Evolutionary conservation across 2,888 invertebrate genomes (phyloP).

Genomic region (Eupithecia exiguata): DNA sequence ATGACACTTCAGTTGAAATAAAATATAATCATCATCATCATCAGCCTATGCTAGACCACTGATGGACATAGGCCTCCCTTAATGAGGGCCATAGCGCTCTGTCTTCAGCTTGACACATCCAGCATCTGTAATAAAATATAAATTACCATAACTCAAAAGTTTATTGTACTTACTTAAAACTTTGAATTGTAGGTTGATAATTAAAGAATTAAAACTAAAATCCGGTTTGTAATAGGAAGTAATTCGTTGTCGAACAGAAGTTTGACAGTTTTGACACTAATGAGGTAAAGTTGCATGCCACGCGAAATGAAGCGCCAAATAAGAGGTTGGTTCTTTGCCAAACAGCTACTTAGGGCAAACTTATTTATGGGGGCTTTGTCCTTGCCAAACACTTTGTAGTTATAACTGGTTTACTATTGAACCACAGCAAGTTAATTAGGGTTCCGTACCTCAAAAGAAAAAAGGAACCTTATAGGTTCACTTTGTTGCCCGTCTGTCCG

Average conservation of each 20-base stretch:
- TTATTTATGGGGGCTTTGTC: slow-evolving; percentile 21
- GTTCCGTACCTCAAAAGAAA: too few relatives aligned
- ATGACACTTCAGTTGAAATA: too few relatives aligned
- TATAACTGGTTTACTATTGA: background rate
- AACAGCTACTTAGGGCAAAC: slow-evolving; percentile 22
- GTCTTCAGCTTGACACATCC: too few relatives aligned
- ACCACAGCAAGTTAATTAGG: background rate
- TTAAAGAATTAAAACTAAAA: slow-evolving; percentile 38
- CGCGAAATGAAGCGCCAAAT: slow-evolving; percentile 50
- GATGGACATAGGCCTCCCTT: too few relatives aligned
- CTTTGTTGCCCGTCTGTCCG: too few relatives aligned
- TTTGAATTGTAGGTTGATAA: background rate
- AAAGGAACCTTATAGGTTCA: too few relatives aligned
- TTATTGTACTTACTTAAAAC: background rate
- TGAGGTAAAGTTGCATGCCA: slow-evolving; percentile 59
- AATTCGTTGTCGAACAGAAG: slow-evolving; percentile 56
- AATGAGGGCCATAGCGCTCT: too few relatives aligned
- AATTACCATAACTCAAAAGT: background rate
- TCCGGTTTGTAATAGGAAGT: slow-evolving; percentile 55
- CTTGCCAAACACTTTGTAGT: slow-evolving; percentile 16
- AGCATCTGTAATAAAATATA: too few relatives aligned
- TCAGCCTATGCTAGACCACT: too few relatives aligned
- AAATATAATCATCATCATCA: too few relatives aligned
- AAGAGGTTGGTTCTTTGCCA: slow-evolving; percentile 39
- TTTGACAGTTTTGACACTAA: slow-evolving; percentile 62